Base-by-base conservation (phyloP, 2,888 invertebrate species). In the Reticulitermes lucifugus region DNA sequence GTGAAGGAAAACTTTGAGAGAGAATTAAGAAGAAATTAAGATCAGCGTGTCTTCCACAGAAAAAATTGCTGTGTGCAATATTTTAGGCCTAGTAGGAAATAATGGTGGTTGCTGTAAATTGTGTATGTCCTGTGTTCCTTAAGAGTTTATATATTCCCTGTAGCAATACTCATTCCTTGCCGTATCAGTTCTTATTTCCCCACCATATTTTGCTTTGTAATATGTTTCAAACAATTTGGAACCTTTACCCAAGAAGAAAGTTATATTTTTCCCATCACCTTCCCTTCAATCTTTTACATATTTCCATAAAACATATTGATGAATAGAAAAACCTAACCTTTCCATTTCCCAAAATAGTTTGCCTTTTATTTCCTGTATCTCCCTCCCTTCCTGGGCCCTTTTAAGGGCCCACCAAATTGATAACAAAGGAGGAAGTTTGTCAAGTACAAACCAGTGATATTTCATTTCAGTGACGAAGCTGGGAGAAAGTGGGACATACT, bases 41-140 rank as follows among this genome's bases (percentile, higher is more conserved):
- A 84, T 85, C 80, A 85, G 71, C 75, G 79, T 86, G 86, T 86
- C 86, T 86, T 87, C 86, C 87, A 85, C 79, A 85, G 65, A 79
- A 21, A 79, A 83, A 79, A 83, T 86, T 85, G 85, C 80, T n/a
- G 22, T 79, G 86, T 86, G 86, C 86, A 86, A 86, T 86, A 85
- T 59, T 84, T 75, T 84, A 86, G 86, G 86, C 86, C 86, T 86
- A 86, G 81, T 70, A 77, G 65, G 73, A 86, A 75, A 25, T 80
- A 83, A 83, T 60, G 73, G 65, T 77, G 29, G 75, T 84, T 59
- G 41, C 60, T 85, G 46, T 82, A 81, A 59, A 51, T 77, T 85
- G 73, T 85, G 77, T 75, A 77, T 80, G 51, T 41, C 71, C 73
- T 41, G 22, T 81, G 43, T 59, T 84, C 43, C 43, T 77, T 84